Conservation (phyloP, 1,140 invertebrate genomes). For the Anthonomus grandis region DNA sequence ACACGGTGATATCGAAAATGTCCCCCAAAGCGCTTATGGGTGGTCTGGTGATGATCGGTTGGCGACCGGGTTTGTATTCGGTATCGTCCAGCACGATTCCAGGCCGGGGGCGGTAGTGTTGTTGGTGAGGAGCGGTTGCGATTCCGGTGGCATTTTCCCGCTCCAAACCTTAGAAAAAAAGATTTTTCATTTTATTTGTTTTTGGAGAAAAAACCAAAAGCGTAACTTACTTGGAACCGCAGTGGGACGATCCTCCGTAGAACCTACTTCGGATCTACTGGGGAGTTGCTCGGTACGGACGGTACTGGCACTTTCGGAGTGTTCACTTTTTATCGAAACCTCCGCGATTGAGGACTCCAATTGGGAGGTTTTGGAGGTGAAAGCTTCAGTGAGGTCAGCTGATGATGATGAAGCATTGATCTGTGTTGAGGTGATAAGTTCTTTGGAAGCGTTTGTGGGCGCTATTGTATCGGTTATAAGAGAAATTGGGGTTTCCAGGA, state of each 20-base stretch:
- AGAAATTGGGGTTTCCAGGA: conserved; percentile 21
- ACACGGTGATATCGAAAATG: conserved; percentile 84
- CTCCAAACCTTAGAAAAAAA: too few species aligned
- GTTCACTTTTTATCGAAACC: conserved; percentile 24
- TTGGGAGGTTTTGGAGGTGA: conserved; percentile 34
- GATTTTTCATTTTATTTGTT: too few species aligned
- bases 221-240: too few species aligned
- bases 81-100: conserved; percentile 80
- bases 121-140: conserved; percentile 37
- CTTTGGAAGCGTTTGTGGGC: conserved; percentile 5
- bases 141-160: too few species aligned
- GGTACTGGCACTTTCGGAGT: conserved; percentile 22
- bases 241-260: too few species aligned
- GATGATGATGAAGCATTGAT: background rate
- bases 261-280: too few species aligned
- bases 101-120: conserved; percentile 67
- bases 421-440: background rate
- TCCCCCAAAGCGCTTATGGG: conserved; percentile 59
- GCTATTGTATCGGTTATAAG: conserved; percentile 15
- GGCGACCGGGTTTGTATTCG: conserved; percentile 64
- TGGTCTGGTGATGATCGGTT: conserved; percentile 44
- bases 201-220: too few species aligned
- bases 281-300: background rate
- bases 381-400: background rate
- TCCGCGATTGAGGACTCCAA: conserved; percentile 42